These are phyloP conservation scores for Mesocentrotus franciscanus DNA, from an alignment of 53 echinoderm and acorn worm genomes.

Conservation along the genomic window DNA sequence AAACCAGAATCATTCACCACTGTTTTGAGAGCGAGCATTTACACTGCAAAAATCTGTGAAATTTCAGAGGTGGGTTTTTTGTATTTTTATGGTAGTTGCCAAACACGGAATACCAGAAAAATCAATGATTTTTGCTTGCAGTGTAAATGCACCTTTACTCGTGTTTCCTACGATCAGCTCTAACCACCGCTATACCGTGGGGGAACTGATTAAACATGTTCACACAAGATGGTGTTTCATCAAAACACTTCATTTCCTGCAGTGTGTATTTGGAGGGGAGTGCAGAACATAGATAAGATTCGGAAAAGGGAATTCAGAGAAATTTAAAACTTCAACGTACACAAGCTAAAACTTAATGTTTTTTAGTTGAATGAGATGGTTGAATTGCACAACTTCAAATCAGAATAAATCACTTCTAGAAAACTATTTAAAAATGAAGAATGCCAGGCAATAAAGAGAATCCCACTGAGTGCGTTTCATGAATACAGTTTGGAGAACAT, in stretches of 20 bases:
- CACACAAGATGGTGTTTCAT: background rate
- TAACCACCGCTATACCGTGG: background rate
- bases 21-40: too few relatives aligned
- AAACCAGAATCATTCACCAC: too few relatives aligned
- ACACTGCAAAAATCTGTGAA: too few relatives aligned
- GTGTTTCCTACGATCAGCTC: background rate
- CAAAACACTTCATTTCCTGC: background rate
- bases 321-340: background rate
- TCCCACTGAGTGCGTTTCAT: too few relatives aligned
- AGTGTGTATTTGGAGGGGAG: too few relatives aligned
- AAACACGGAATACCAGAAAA: too few relatives aligned
- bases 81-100: too few relatives aligned
- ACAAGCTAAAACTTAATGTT: background rate
- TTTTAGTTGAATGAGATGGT: background rate
- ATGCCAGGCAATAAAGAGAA: background rate
- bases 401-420: background rate
- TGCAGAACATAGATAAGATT: too few relatives aligned
- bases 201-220: conserved; percentile 24
- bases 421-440: background rate
- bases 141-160: too few relatives aligned
- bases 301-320: background rate
- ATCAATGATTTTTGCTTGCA: too few relatives aligned
- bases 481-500: too few relatives aligned
- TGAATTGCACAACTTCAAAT: background rate
- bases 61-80: too few relatives aligned